phyloP scores from a whole-genome alignment of 2,888 invertebrate species.

The Graphium colonna region DNA sequence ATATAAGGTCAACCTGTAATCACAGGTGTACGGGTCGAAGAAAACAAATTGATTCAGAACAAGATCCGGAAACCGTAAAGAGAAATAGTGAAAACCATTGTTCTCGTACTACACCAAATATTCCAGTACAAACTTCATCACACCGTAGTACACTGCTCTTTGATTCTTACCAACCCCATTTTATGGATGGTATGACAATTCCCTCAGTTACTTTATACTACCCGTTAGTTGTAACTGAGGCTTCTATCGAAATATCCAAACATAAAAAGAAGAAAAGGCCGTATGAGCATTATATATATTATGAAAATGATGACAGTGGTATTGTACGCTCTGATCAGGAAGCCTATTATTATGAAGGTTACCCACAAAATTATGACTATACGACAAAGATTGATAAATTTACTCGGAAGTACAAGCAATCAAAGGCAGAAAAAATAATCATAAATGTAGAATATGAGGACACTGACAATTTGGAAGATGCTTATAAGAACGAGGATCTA shows the following conservation, averaged over 20 bases:
- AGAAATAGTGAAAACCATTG: slow-evolving; percentile 27
- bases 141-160: slow-evolving; percentile 40
- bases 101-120: slow-evolving; percentile 29
- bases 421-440: slow-evolving; percentile 10
- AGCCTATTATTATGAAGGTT: slow-evolving; percentile 6
- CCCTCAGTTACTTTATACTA: slow-evolving; percentile 19
- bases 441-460: slow-evolving; percentile 23
- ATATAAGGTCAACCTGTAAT: slow-evolving; percentile 32
- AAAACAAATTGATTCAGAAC: slow-evolving; percentile 16
- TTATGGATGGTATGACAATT: slow-evolving; percentile 33
- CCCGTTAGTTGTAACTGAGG: slow-evolving; percentile 13
- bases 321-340: not conserved
- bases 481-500: not conserved
- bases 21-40: slow-evolving; percentile 31
- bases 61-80: slow-evolving; percentile 29
- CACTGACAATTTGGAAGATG: slow-evolving; percentile 13
- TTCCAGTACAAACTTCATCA: slow-evolving; percentile 26
- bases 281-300: slow-evolving; percentile 36
- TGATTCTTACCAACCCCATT: slow-evolving; percentile 42
- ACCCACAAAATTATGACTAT: slow-evolving; percentile 10
- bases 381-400: slow-evolving; percentile 5
- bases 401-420: not conserved
- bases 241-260: slow-evolving; percentile 30
- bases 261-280: slow-evolving; percentile 33
- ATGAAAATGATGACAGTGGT: slow-evolving; percentile 18